Evolutionary conservation across 2,113 vertebrate species (phyloP), one percentile per base, ranked within the genome.

Genomic region (Condylura cristata): DNA sequence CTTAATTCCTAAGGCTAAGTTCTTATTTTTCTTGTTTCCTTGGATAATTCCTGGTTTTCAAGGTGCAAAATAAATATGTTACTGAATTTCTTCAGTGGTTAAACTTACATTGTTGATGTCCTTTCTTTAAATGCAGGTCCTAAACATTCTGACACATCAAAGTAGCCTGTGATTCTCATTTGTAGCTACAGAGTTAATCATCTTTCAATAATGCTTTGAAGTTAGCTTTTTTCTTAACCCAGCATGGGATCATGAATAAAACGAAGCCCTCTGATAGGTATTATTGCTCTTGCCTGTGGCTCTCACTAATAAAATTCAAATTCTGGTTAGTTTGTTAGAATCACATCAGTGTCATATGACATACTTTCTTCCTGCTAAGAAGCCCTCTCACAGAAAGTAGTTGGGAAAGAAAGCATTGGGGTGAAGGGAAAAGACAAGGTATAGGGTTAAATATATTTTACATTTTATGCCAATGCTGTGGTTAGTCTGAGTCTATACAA

Each of bases 231-330:
- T 30, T 1, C 70, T 76, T 91, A 93, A 58, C 93, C 51, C 94
- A 90, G 96, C 93, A 85, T 94, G 96, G 18, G 81, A 86, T 97
- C 95, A 95, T 97, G 95, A 97, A 97, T 97, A 97, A 97, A 96
- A 41, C 75, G 56, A 95, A 91, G 26, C 71, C 66, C 39, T 93
- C 58, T 85, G 75, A 79, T 95, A 93, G 48, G 44, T 81, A 72
- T 91, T 95, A 86, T 51, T 93, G 48, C 51, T 95, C 46, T 95
- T 96, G 94, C 95, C 94, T 90, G 48, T 93, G 95, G 95, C 94
- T 95, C 37, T 93, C 95, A 70, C 68, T 93, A 91, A 96, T 96
- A 96, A 89, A 96, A 97, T 93, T 97, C 71, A 85, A 90, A 93
- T 92, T 93, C 72, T 90, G 56, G 37, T 78, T 91, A 87, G 89